A percentile compares a stretch with the other conserved stretches of the same genome.
Conservation (phyloP, 2,113 vertebrate species). For the Lichenostomus cassidix region DNA sequence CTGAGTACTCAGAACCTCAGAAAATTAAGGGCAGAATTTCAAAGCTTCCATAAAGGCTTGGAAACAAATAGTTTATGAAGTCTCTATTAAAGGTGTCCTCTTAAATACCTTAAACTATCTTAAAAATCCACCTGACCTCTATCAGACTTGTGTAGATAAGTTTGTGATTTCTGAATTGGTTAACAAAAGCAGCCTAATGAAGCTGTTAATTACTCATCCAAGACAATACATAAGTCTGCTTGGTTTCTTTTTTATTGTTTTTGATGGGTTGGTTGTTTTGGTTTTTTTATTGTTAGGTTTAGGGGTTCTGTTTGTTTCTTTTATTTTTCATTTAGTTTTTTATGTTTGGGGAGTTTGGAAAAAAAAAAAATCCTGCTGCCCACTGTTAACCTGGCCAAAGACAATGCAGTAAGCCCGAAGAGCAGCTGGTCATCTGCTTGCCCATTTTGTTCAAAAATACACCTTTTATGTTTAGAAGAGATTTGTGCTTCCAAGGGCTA, state of each 20-base stretch:
- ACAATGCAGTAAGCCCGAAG: neutral
- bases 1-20: neutral
- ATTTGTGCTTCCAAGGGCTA: neutral
- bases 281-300: neutral
- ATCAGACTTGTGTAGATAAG: neutral
- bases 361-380: neutral
- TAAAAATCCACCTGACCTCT: neutral
- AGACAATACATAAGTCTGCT: neutral
- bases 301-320: neutral
- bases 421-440: neutral
- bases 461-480: neutral
- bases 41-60: neutral
- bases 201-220: neutral
- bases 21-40: neutral
- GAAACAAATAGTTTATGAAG: neutral
- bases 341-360: neutral
- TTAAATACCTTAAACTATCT: neutral
- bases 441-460: neutral
- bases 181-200: neutral
- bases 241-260: neutral
- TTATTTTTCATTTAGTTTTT: neutral
- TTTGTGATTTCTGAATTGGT: neutral
- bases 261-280: neutral
- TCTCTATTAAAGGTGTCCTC: neutral
- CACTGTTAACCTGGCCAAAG: neutral